phyloP scores from a whole-genome alignment of 2,888 invertebrate species.

The Zygogramma bicolorata region DNA sequence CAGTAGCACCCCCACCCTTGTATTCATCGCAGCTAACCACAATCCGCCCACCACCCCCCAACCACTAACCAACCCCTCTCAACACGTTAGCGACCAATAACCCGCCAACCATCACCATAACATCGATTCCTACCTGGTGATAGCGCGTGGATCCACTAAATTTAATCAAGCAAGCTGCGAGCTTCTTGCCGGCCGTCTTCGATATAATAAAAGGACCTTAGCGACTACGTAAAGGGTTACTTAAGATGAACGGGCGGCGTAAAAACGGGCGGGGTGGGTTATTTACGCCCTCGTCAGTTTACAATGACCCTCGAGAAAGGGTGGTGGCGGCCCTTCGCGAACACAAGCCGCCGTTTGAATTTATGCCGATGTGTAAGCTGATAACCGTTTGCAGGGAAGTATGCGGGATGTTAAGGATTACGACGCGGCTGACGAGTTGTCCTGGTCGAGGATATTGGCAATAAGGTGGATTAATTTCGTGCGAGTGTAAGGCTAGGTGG shows the following conservation, averaged over 20 bases:
- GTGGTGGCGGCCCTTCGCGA: constrained; percentile 47
- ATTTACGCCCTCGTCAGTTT: constrained; percentile 78
- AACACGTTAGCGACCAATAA: constrained; percentile 1
- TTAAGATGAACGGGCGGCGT: constrained; percentile 60
- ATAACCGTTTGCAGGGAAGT: constrained; percentile 47
- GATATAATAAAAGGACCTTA: constrained; percentile 64
- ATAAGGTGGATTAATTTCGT: constrained; percentile 38
- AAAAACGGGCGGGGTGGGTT: constrained; percentile 65
- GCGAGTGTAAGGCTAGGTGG: neutral
- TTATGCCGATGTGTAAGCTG: constrained; percentile 62
- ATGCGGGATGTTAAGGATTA: constrained; percentile 41
- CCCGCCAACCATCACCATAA: constrained; percentile 29
- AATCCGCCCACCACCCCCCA: neutral
- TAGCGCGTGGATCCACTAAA: constrained; percentile 44
- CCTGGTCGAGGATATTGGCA: constrained; percentile 44
- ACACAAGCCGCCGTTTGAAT: constrained; percentile 55
- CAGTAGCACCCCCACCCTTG: neutral
- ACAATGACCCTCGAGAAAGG: constrained; percentile 71
- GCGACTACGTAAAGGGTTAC: constrained; percentile 61
- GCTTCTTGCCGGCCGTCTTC: constrained; percentile 56
- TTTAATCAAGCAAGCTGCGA: constrained; percentile 50
- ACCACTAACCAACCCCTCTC: neutral
- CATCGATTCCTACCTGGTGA: constrained; percentile 51
- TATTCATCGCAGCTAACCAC: neutral
- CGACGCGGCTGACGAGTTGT: constrained; percentile 36